Percentiles rank a stretch among this genome's conserved stretches.
Evolutionary conservation across 2,888 invertebrate genomes (phyloP).

Genomic region (Steinernema scapterisci): DNA sequence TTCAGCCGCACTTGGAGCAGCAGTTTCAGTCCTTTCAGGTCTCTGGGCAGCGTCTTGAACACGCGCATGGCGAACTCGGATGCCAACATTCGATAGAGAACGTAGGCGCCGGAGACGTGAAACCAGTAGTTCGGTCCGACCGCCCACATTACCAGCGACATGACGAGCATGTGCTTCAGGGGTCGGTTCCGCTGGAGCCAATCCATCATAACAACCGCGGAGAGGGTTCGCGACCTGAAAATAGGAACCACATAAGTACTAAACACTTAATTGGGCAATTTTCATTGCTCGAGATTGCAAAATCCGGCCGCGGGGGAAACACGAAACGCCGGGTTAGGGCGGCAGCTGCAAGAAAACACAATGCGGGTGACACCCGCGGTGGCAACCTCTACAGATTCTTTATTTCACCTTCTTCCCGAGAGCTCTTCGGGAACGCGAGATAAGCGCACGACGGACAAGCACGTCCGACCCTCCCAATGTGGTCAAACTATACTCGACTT

Average conservation of each 20-base stretch:
- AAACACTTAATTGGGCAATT: neutral
- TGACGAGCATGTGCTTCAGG: slow-evolving; percentile 17
- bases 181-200: slow-evolving; percentile 25
- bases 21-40: slow-evolving; percentile 57
- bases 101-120: slow-evolving; percentile 45
- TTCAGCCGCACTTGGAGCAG: slow-evolving; percentile 52
- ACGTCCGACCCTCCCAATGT: too few species aligned
- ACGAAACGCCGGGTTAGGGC: too few species aligned
- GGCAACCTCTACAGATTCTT: too few species aligned
- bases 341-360: slow-evolving; percentile 13
- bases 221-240: neutral
- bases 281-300: too few species aligned
- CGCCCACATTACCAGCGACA: slow-evolving; percentile 28
- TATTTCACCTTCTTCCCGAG: neutral
- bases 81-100: slow-evolving; percentile 46
- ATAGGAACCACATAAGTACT: neutral
- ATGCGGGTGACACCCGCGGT: neutral
- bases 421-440: neutral
- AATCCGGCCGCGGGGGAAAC: too few species aligned
- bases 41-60: slow-evolving; percentile 57
- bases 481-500: neutral
- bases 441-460: too few species aligned
- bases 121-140: slow-evolving; percentile 44
- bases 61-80: slow-evolving; percentile 51
- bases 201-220: neutral